phyloP scores from a whole-genome alignment of 1,140 invertebrate species.

The Platyscapa corneri region DNA sequence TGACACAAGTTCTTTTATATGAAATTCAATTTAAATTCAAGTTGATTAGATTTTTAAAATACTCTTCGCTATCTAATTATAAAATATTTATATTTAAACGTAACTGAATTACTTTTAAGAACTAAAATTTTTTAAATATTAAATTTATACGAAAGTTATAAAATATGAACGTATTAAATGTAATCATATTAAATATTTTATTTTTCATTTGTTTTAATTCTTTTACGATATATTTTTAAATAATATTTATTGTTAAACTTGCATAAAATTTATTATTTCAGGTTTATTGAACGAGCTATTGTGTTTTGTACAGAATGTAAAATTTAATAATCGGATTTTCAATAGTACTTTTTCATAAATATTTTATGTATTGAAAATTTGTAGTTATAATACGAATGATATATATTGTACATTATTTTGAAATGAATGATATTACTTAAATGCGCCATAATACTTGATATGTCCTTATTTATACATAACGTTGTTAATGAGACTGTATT shows the following conservation, averaged over 20 bases:
- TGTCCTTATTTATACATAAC: background rate
- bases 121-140: no score
- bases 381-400: background rate
- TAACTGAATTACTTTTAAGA: no score
- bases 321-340: background rate
- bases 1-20: no score
- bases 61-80: no score
- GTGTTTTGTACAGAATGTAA: background rate
- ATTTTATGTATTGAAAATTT: background rate
- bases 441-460: background rate
- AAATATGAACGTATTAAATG: no score
- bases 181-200: no score
- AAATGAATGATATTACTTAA: background rate
- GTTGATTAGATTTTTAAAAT: no score
- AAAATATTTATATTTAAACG: no score
- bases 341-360: background rate
- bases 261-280: background rate
- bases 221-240: background rate
- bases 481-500: background rate
- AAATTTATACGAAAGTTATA: no score
- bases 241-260: background rate
- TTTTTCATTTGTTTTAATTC: no score
- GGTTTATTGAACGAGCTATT: background rate
- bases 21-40: no score
- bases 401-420: background rate